Conservation (phyloP, 2,888 invertebrate genomes). For the Agrotis puta region DNA sequence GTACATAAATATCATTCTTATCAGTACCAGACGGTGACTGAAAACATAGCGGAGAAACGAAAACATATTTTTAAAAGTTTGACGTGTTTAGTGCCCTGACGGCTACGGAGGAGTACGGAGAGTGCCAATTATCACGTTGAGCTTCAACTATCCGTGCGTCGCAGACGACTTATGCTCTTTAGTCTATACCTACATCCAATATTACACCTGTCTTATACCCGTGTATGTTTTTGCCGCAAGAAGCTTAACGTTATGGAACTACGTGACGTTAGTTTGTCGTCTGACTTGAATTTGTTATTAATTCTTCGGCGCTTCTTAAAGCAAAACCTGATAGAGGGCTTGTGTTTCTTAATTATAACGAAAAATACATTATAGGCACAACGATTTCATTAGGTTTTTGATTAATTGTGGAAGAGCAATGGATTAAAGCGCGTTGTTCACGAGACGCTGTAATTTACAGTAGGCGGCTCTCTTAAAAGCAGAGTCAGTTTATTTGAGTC, state of each 20-base stretch:
- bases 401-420: not conserved
- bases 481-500: constrained; percentile 1
- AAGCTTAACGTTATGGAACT: constrained; percentile 1
- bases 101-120: constrained; percentile 34
- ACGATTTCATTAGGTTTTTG: not conserved
- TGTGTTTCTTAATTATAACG: not conserved
- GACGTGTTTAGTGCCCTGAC: constrained; percentile 48
- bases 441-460: not conserved
- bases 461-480: not conserved
- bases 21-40: constrained; percentile 55
- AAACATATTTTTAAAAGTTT: constrained; percentile 52
- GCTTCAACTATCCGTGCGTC: constrained; percentile 35
- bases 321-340: not conserved
- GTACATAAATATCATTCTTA: constrained; percentile 59
- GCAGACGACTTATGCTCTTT: constrained; percentile 31
- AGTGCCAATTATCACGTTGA: constrained; percentile 58
- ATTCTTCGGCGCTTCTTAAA: not conserved
- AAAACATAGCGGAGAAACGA: constrained; percentile 37
- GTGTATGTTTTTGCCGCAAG: not conserved
- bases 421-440: not conserved
- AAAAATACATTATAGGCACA: constrained; percentile 1
- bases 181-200: constrained; percentile 21
- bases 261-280: constrained; percentile 5
- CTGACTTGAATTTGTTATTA: constrained; percentile 15
- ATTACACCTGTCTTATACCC: constrained; percentile 16